These are phyloP conservation scores for Teleogryllus oceanicus DNA, from an alignment of 2,888 invertebrate genomes.

Conservation along the genomic window DNA sequence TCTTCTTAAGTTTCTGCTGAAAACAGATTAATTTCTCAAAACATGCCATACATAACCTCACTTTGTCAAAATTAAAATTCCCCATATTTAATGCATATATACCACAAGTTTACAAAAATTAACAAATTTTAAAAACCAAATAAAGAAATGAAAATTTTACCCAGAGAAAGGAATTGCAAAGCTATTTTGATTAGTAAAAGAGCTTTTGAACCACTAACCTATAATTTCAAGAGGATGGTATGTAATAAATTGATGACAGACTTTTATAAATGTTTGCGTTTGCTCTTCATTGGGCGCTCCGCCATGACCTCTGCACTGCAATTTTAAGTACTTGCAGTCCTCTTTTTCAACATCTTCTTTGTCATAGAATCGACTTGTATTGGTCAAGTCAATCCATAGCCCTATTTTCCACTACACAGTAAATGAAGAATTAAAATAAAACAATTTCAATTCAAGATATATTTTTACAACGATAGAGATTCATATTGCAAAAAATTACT, in stretches of 20 bases:
- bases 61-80: too few species aligned
- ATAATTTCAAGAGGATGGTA: constrained; percentile 75
- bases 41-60: constrained; percentile 54
- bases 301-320: constrained; percentile 87
- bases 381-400: constrained; percentile 94
- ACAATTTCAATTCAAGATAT: too few species aligned
- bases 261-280: constrained; percentile 73
- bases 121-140: background rate
- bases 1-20: background rate
- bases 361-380: constrained; percentile 90
- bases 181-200: background rate
- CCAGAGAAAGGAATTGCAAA: background rate
- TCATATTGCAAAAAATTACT: background rate
- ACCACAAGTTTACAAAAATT: background rate
- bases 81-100: too few species aligned
- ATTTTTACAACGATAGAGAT: too few species aligned
- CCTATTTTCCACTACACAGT: constrained; percentile 75
- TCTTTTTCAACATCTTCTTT: constrained; percentile 70
- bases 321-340: constrained; percentile 80
- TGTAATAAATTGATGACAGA: constrained; percentile 74
- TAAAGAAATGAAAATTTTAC: background rate
- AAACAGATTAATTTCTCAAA: constrained; percentile 30
- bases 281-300: constrained; percentile 87
- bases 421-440: background rate
- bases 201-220: constrained; percentile 49